These are phyloP conservation scores for Bergia sp. DNA, from an alignment of 92 coral and sea anemone genomes.

Conservation along the genomic window DNA sequence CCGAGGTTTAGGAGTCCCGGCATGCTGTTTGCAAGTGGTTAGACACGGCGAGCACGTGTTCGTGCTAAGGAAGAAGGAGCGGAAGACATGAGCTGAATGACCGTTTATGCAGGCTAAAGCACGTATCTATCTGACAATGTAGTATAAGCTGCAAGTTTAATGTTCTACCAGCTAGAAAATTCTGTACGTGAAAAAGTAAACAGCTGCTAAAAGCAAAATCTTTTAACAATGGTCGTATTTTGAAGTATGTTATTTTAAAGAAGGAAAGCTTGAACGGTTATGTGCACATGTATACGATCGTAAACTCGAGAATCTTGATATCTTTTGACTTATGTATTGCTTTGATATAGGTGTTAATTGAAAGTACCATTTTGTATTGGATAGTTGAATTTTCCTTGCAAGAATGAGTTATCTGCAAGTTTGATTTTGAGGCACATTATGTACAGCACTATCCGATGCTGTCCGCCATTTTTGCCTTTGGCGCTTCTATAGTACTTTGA, in stretches of 20 bases:
- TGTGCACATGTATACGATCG: not conserved
- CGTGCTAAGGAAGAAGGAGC: not conserved
- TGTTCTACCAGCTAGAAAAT: not conserved
- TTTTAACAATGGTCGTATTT: no score
- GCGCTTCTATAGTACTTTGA: not conserved
- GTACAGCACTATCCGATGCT: not conserved
- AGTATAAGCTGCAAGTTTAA: not conserved
- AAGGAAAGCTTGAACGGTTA: not conserved
- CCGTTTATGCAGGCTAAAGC: not conserved
- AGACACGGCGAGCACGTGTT: slow-evolving; percentile 5
- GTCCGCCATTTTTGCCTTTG: not conserved
- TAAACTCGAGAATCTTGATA: not conserved
- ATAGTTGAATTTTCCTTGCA: not conserved
- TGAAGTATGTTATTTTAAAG: not conserved
- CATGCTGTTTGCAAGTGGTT: not conserved
- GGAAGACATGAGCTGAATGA: not conserved
- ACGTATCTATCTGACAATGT: not conserved
- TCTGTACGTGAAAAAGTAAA: not conserved
- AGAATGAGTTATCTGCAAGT: not conserved
- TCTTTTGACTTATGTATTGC: not conserved
- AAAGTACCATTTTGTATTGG: not conserved
- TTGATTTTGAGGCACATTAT: not conserved
- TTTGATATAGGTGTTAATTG: no score
- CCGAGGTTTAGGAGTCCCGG: not conserved
- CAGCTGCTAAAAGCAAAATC: not conserved